Percentiles rank a stretch among this genome's conserved stretches.
phyloP scores from a whole-genome alignment of 2,888 invertebrate genomes.

The Trachelus iudaicus region DNA sequence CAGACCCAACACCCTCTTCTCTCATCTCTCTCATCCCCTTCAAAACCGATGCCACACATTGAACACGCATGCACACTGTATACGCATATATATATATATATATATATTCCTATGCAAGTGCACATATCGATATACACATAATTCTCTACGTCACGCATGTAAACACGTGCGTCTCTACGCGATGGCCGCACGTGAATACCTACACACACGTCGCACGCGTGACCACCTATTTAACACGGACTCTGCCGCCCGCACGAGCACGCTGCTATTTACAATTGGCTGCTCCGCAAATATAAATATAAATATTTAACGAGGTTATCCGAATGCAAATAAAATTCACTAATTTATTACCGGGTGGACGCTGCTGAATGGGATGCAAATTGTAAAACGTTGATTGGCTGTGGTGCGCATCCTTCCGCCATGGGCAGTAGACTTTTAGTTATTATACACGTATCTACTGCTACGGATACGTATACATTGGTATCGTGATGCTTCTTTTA shows the following conservation, averaged over 20 bases:
- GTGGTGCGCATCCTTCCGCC: background rate
- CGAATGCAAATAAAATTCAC: constrained; percentile 42
- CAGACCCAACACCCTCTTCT: background rate
- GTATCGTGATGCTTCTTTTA: background rate
- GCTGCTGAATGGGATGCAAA: constrained; percentile 36
- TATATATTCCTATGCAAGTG: background rate
- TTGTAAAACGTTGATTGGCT: constrained; percentile 45
- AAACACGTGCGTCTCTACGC: background rate
- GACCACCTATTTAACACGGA: constrained; percentile 37
- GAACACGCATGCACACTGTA: constrained; percentile 2
- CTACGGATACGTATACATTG: background rate
- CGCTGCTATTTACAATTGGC: constrained; percentile 4
- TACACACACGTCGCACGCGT: constrained; percentile 23
- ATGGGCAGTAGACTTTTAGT: background rate
- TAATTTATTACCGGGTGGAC: constrained; percentile 27
- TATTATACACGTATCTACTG: background rate
- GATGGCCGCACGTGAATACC: background rate
- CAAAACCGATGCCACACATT: constrained; percentile 13
- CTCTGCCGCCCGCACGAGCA: background rate
- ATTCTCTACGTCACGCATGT: background rate
- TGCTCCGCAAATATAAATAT: constrained; percentile 35
- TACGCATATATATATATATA: background rate
- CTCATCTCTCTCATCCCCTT: constrained; percentile 17
- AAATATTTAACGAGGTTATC: constrained; percentile 50
- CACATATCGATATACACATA: background rate